phyloP scores from a whole-genome alignment of 2,888 invertebrate species.

The Oscheius sp. region DNA sequence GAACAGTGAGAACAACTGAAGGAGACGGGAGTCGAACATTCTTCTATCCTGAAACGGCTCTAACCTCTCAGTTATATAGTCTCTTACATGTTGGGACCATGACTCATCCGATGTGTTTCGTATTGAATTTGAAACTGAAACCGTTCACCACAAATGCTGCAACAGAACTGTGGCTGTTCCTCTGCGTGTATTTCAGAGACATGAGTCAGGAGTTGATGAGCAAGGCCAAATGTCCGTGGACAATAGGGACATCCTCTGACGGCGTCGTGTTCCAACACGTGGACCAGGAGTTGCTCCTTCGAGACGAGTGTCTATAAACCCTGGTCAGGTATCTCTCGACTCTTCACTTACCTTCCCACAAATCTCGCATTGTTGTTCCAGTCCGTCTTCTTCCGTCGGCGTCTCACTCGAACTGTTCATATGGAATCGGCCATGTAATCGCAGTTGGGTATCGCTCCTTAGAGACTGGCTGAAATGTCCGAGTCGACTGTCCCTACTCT shows the following conservation, averaged over 20 bases:
- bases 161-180: slow-evolving; percentile 24
- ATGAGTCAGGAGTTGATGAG: slow-evolving; percentile 31
- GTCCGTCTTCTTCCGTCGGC: slow-evolving; percentile 1
- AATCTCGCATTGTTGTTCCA: slow-evolving; percentile 34
- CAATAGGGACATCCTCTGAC: slow-evolving; percentile 31
- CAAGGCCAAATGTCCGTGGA: slow-evolving; percentile 9
- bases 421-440: slow-evolving; percentile 33
- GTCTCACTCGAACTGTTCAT: slow-evolving; percentile 26
- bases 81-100: slow-evolving; percentile 23
- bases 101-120: slow-evolving; percentile 32
- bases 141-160: slow-evolving; percentile 17
- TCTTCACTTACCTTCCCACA: slow-evolving; percentile 31
- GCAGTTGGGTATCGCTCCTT: slow-evolving; percentile 32
- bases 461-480: slow-evolving; percentile 29
- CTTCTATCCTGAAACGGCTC: slow-evolving; percentile 1
- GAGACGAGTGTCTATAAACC: slow-evolving; percentile 31
- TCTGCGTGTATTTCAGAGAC: slow-evolving; percentile 21
- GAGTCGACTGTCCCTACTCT: no score
- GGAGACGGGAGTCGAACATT: slow-evolving; percentile 1
- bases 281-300: slow-evolving; percentile 31
- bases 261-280: slow-evolving; percentile 35
- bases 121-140: slow-evolving; percentile 35
- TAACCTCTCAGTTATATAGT: background rate
- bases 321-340: background rate
- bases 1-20: slow-evolving; percentile 33